Conservation (phyloP, 2,888 invertebrate genomes). For the Pristionchus maxplancki region DNA sequence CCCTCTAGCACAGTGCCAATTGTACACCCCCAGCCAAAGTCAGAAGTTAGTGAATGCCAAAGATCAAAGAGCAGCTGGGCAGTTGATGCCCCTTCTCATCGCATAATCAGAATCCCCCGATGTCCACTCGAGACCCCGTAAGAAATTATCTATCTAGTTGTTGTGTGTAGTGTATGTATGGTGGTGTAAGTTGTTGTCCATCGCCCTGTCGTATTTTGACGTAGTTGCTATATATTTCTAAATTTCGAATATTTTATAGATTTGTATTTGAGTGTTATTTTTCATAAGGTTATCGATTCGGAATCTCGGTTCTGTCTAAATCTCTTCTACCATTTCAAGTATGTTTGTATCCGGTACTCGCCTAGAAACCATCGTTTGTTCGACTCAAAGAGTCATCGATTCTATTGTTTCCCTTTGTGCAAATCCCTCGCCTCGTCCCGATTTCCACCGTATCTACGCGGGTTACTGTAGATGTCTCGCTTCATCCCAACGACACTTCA, state of each 20-base stretch:
- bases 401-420: not conserved
- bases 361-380: slow-evolving; percentile 8
- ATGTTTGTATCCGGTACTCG: not conserved
- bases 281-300: slow-evolving; percentile 13
- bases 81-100: not conserved
- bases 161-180: slow-evolving; percentile 6
- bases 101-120: slow-evolving; percentile 38
- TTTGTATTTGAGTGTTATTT: slow-evolving; percentile 11
- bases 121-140: slow-evolving; percentile 14
- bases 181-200: not conserved
- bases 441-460: not conserved
- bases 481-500: not conserved
- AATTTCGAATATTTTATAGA: not conserved
- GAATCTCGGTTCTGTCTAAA: slow-evolving; percentile 32
- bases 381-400: slow-evolving; percentile 10
- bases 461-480: slow-evolving; percentile 9
- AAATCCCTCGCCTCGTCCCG: not conserved
- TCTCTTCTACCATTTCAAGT: slow-evolving; percentile 14
- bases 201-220: not conserved
- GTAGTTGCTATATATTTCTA: not conserved
- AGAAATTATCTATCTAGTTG: not conserved
- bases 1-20: slow-evolving; percentile 6
- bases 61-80: not conserved
- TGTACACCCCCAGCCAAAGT: slow-evolving; percentile 21
- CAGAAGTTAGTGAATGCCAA: slow-evolving; percentile 33